phyloP scores from a whole-genome alignment of 2,888 invertebrate species.

The Julus scanicus region DNA sequence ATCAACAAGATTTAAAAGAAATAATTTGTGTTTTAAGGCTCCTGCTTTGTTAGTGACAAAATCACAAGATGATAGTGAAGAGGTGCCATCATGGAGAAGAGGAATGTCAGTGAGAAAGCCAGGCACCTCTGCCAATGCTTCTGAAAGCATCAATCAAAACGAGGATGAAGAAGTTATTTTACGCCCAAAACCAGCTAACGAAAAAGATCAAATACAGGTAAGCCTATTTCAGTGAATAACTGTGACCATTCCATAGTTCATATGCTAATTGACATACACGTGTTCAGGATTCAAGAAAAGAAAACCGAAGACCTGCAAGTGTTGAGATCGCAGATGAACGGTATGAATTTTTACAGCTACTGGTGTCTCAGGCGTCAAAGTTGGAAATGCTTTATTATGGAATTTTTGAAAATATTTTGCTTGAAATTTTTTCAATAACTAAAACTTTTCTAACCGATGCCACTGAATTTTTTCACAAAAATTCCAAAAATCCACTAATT shows the following conservation, averaged over 20 bases:
- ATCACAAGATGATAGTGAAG: conserved; percentile 56
- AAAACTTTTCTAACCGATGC: background rate
- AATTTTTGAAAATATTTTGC: background rate
- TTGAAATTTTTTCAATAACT: background rate
- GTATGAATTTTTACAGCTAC: conserved; percentile 10
- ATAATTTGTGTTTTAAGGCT: background rate
- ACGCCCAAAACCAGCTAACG: conserved; percentile 50
- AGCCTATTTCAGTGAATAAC: background rate
- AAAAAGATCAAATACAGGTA: conserved; percentile 54
- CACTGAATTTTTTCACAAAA: background rate
- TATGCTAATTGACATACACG: background rate
- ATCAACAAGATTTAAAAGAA: background rate
- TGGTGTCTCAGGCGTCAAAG: background rate
- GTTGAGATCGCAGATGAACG: conserved; percentile 30
- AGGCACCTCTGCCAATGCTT: conserved; percentile 51
- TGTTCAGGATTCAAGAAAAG: background rate
- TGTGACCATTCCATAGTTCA: background rate
- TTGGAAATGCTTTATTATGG: background rate
- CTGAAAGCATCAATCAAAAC: conserved; percentile 49
- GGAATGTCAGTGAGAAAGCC: conserved; percentile 55
- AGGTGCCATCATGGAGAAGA: conserved; percentile 56
- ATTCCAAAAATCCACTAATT: background rate
- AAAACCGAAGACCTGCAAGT: conserved; percentile 44
- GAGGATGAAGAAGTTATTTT: conserved; percentile 49
- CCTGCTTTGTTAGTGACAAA: conserved; percentile 36